Conservation (phyloP, 2,888 invertebrate species). For the Dusona sp. region DNA sequence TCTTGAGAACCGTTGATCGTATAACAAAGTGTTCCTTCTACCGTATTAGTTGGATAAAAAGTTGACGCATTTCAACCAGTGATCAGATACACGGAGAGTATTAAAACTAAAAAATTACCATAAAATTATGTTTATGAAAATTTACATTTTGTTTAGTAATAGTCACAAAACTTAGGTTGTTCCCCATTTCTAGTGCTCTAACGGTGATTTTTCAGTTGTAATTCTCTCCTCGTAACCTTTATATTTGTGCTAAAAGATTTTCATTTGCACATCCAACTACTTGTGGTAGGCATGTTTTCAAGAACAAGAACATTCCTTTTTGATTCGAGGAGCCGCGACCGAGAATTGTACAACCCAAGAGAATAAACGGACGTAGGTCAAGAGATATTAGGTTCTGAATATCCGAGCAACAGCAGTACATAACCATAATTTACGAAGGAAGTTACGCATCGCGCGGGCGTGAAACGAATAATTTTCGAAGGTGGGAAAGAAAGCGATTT, state of each 20-base stretch:
- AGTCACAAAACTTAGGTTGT: too few relatives aligned
- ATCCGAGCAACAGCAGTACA: slow-evolving; percentile 58
- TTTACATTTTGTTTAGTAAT: too few relatives aligned
- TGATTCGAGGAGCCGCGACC: neutral
- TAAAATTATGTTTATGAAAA: too few relatives aligned
- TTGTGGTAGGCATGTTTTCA: neutral
- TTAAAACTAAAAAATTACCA: too few relatives aligned
- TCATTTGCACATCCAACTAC: neutral
- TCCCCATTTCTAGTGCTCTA: too few relatives aligned
- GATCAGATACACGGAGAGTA: neutral
- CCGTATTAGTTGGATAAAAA: neutral
- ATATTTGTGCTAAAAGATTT: neutral
- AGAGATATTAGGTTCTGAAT: slow-evolving; percentile 55
- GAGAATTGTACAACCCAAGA: neutral
- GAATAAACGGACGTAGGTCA: slow-evolving; percentile 11
- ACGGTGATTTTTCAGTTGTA: too few relatives aligned
- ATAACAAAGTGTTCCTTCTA: neutral
- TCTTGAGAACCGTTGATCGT: slow-evolving; percentile 10
- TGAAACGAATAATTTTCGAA: slow-evolving; percentile 82
- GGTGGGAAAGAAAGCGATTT: slow-evolving; percentile 76
- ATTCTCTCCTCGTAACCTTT: too few relatives aligned
- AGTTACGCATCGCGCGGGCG: slow-evolving; percentile 76
- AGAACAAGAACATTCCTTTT: neutral
- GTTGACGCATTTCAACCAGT: neutral
- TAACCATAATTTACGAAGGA: slow-evolving; percentile 78